Evolutionary conservation across 2,797 vertebrate species (phyloP), one percentile per base, ranked within the genome.

Genomic region (Rhinella marina): DNA sequence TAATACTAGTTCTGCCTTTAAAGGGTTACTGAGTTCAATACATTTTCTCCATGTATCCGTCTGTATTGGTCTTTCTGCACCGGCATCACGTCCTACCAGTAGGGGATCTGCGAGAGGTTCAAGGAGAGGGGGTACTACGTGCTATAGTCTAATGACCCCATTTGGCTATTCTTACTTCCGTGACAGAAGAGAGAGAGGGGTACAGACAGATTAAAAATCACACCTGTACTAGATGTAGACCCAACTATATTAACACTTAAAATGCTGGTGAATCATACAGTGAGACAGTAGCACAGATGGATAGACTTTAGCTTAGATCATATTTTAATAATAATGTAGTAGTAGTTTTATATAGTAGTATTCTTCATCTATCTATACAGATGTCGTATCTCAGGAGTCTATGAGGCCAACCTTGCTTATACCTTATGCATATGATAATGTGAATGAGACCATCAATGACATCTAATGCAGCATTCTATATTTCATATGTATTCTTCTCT

Each of bases 141-240:
- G 82, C 82, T 59, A 73, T 61, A 50, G 12, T 59, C 82, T 85
- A 85, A 88, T 76, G 13, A 85, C 78, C 87, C 68, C 83, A 80
- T 68, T 80, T 32, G 66, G 56, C 8, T 85, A 7, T 6, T 52
- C 32, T 73, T 23, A 64, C 19, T 81, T 50, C 17, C 48, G 32
- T 52, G 50, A 82, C 29, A 56, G 14, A 48, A 23, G 32, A 25
- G 32, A 25, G 48, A 66, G 19, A 61, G 83, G 32, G 68, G 52
- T 32, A 21, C 8, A 57, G n/a, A 68, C 29, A 29, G 14, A 62
- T 77, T 76, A 85, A 66, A 78, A 13, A 70, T 81, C 32, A 13
- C 32, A 84, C 25, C 21, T 72, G 29, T 25, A 9, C 29, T 61
- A 27, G 52, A 59, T 61, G 0, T 29, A 84, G 52, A 57, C 19